Base-by-base conservation (phyloP, 2,113 vertebrate genomes). In the Sinosuthora webbiana region DNA sequence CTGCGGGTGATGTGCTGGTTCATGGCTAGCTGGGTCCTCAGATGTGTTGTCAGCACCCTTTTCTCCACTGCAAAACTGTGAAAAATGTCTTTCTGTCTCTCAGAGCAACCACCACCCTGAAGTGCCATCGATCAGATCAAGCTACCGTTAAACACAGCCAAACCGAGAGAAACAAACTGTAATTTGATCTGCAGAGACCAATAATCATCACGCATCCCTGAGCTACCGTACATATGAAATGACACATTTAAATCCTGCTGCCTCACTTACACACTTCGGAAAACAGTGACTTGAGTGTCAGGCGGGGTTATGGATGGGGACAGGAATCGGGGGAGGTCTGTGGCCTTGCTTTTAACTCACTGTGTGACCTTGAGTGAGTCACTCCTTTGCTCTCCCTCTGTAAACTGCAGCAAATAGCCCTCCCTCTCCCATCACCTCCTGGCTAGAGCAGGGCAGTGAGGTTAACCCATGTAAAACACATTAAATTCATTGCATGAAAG, bases 151-250 rank as follows among this genome's bases (percentile, higher is more conserved):
- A 96, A 93, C 73, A 93, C 2, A 1, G 69, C 64, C 93, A 81
- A 88, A 89, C 60, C 8, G 95, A 92, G 93, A 94, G 83, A 89
- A 96, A 95, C 71, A 90, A 95, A 87, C 73, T 65, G 69, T 76
- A 88, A 94, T 92, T 81, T 92, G 88, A 96, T 89, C 73, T 15
- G 2, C 4, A 3, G 92, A 90, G 92, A 78, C 92, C 85, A 90
- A 93, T 93, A 95, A 94, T 94, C 88, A 92, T 50, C 81, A 83
- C 0, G 1, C 92, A 83, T 74, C 76, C 76, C 56, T 88, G 73
- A 78, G 87, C 86, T 71, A 63, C 70, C 47, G 39, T 90, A 88
- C 64, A 83, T 67, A 77, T 0, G 4, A 85, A 93, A 86, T 37
- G 31, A 60, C 85, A 77, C 42, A 73, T 83, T 95, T 83, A 93